Evolutionary conservation across 2,797 vertebrate species (phyloP).

Genomic region (Octomys mimax): DNA sequence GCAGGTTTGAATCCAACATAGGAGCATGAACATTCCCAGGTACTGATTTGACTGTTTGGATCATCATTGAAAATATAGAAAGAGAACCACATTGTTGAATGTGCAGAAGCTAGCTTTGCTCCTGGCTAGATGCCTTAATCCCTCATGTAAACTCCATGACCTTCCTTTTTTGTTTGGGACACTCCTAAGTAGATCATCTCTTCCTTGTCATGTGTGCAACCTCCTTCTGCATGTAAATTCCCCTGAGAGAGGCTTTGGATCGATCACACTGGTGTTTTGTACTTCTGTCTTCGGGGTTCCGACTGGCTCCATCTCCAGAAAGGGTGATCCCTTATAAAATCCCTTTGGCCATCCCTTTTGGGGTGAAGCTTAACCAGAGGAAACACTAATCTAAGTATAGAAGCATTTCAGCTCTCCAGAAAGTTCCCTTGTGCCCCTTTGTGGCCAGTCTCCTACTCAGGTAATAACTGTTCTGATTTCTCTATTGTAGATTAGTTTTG

Average conservation of each 20-base stretch:
- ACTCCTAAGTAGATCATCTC: not conserved
- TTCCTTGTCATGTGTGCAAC: not conserved
- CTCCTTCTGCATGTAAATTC: not conserved
- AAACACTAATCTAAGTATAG: not conserved
- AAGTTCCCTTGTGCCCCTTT: not conserved
- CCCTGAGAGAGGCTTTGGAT: not conserved
- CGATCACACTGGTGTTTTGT: not conserved
- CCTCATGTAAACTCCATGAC: not conserved
- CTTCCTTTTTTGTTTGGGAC: not conserved
- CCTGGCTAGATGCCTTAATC: not conserved
- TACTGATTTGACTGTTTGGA: not conserved
- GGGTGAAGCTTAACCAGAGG: not conserved
- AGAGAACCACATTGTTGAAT: not conserved
- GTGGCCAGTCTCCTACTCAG: not conserved
- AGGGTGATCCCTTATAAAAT: not conserved
- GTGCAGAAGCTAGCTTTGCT: not conserved
- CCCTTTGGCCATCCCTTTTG: not conserved
- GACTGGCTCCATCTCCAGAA: not conserved
- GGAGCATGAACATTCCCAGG: not conserved
- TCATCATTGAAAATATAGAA: not conserved
- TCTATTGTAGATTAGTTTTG: not conserved
- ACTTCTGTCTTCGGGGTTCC: not conserved
- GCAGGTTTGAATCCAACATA: not conserved
- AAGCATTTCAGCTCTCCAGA: not conserved
- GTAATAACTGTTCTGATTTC: not conserved